These are phyloP conservation scores for Melieria omissa DNA, from an alignment of 2,888 invertebrate genomes.

Conservation along the genomic window DNA sequence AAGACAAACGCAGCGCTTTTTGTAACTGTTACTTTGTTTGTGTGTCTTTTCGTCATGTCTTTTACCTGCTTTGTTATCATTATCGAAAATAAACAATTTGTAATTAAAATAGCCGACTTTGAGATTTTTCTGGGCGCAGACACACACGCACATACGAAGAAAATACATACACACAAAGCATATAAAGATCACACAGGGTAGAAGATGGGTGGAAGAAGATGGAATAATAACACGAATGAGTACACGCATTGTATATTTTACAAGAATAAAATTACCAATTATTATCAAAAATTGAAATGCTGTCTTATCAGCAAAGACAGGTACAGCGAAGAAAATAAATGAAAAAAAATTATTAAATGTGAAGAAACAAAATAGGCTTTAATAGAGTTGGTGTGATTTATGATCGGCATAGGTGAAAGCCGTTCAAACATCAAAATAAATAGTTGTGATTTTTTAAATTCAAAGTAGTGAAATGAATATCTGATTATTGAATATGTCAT, in stretches of 20 bases:
- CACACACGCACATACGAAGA: too few species aligned
- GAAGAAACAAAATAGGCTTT: too few species aligned
- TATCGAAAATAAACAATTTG: conserved; percentile 42
- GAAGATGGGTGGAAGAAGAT: too few species aligned
- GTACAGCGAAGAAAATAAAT: background rate
- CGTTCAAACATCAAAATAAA: too few species aligned
- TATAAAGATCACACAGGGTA: too few species aligned
- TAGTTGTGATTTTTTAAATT: too few species aligned
- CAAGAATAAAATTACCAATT: conserved; percentile 45
- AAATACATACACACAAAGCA: too few species aligned
- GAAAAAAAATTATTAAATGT: background rate
- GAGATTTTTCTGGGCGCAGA: too few species aligned
- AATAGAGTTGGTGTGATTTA: too few species aligned
- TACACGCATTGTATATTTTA: conserved; percentile 36
- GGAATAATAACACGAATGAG: background rate
- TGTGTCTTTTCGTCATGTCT: conserved; percentile 38
- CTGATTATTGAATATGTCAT: too few species aligned
- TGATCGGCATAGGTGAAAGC: too few species aligned
- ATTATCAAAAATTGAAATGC: conserved; percentile 48
- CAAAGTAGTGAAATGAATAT: too few species aligned
- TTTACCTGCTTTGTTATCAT: conserved; percentile 20
- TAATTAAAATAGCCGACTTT: conserved; percentile 43
- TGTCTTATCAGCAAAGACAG: conserved; percentile 34
- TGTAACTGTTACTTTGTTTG: conserved; percentile 18
- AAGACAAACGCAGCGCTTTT: background rate